A percentile compares a stretch with the other conserved stretches of the same genome.
These are phyloP conservation scores for Neostethus bicornis DNA, from an alignment of 2,797 vertebrate genomes.

Conservation along the genomic window DNA sequence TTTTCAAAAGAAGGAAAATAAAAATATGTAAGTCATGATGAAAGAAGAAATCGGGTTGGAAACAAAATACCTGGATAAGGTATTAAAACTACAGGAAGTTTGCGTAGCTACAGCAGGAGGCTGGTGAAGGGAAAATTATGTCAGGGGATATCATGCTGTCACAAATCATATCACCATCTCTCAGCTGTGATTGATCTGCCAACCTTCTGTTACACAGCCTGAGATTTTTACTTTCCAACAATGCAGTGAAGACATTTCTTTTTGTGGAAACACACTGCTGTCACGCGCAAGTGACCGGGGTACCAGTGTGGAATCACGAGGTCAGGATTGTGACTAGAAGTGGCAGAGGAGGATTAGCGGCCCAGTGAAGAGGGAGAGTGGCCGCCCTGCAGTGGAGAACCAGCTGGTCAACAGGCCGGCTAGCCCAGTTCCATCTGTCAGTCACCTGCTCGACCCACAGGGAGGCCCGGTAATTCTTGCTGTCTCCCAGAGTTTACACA, in stretches of 20 bases:
- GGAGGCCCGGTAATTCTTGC: constrained; percentile 45
- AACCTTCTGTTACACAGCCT: constrained; percentile 58
- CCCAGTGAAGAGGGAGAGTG: constrained; percentile 54
- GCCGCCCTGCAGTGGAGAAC: constrained; percentile 57
- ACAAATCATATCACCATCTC: constrained; percentile 66
- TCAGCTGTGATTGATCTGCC: constrained; percentile 63
- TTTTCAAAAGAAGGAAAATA: constrained; percentile 15
- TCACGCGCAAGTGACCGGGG: constrained; percentile 47
- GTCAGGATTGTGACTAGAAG: constrained; percentile 60
- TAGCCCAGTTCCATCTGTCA: constrained; percentile 68
- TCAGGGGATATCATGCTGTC: constrained; percentile 64
- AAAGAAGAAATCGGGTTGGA: constrained; percentile 41
- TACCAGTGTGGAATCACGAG: constrained; percentile 40
- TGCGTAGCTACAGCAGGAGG: constrained; percentile 56
- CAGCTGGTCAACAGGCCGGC: constrained; percentile 68
- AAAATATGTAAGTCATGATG: constrained; percentile 42
- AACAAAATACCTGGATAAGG: constrained; percentile 46
- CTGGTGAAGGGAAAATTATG: constrained; percentile 51
- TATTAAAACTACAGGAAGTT: constrained; percentile 48
- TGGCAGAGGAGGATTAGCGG: constrained; percentile 66
- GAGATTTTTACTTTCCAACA: constrained; percentile 20
- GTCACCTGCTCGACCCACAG: constrained; percentile 67
- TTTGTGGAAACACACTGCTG: constrained; percentile 29
- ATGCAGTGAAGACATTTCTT: constrained; percentile 40
- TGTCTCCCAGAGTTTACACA: constrained; percentile 28